Evolutionary conservation across 2,888 invertebrate species (phyloP).

Genomic region (Romanomermis culicivorax): DNA sequence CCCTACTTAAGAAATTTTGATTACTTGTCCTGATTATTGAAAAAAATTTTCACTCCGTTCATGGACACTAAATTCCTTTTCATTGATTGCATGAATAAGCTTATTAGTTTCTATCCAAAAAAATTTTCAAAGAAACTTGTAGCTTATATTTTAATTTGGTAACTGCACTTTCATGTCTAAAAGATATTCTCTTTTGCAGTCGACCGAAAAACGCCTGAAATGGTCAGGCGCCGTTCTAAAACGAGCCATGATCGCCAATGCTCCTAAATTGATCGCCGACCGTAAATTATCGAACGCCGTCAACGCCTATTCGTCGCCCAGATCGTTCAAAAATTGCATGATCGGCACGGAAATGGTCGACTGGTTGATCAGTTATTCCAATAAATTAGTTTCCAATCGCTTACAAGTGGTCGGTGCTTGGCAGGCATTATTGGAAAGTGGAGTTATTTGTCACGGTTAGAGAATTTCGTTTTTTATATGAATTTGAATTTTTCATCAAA

Average conservation of each 20-base stretch:
- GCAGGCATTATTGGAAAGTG: conserved; percentile 58
- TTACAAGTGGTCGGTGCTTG: conserved; percentile 57
- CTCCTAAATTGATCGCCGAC: conserved; percentile 42
- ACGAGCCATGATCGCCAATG: conserved; percentile 40
- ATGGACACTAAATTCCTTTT: too few relatives aligned
- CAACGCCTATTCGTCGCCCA: too few relatives aligned
- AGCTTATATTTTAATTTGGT: too few relatives aligned
- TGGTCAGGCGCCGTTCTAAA: conserved; percentile 49
- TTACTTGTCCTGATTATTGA: too few relatives aligned
- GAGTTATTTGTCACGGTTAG: conserved; percentile 50
- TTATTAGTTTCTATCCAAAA: too few relatives aligned
- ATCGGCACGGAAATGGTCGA: conserved; percentile 59
- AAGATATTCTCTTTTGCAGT: too few relatives aligned
- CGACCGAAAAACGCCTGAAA: conserved; percentile 34
- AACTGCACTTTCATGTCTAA: too few relatives aligned
- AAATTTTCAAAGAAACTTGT: too few relatives aligned
- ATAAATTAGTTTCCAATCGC: conserved; percentile 38
- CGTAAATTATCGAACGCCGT: conserved; percentile 33
- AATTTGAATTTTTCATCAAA: too few relatives aligned
- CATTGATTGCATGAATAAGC: too few relatives aligned
- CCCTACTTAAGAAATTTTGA: too few relatives aligned
- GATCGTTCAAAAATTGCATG: conserved; percentile 41
- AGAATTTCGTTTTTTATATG: neutral
- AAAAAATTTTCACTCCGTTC: too few relatives aligned
- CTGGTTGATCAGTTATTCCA: conserved; percentile 45